Percentiles rank a stretch among this genome's conserved stretches.
Conservation (phyloP, 2,113 vertebrate genomes). For the human region DNA sequence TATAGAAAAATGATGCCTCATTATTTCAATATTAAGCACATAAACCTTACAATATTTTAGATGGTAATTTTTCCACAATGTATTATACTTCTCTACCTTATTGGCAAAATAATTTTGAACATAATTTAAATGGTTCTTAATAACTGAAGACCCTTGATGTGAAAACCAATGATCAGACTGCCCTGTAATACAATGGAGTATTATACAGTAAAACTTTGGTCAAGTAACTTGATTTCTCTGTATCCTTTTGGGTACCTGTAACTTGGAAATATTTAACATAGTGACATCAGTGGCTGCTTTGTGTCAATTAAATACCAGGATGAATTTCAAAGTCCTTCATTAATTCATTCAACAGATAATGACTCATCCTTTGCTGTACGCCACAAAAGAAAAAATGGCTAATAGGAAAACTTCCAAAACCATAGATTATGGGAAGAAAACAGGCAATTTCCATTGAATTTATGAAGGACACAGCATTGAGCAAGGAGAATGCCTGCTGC, state of each 20-base stretch:
- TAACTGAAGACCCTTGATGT: background rate
- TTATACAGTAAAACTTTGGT: background rate
- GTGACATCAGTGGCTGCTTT: background rate
- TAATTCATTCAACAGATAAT: background rate
- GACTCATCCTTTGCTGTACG: background rate
- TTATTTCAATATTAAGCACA: background rate
- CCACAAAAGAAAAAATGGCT: background rate
- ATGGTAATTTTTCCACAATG: background rate
- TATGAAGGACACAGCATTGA: background rate
- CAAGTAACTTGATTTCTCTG: background rate
- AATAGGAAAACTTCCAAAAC: background rate
- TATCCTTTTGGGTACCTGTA: background rate
- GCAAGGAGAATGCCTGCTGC: background rate
- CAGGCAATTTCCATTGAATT: no score
- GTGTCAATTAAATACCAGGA: background rate
- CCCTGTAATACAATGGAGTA: fast-evolving
- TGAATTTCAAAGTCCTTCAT: background rate
- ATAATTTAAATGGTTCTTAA: background rate
- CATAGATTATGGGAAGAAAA: background rate
- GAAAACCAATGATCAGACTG: background rate
- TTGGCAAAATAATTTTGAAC: background rate
- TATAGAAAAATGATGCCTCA: background rate
- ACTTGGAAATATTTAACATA: background rate
- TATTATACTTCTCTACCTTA: background rate
- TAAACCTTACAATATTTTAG: background rate